These are phyloP conservation scores for Pelochelys cantorii DNA, from an alignment of 2,797 vertebrate species.

Conservation along the genomic window DNA sequence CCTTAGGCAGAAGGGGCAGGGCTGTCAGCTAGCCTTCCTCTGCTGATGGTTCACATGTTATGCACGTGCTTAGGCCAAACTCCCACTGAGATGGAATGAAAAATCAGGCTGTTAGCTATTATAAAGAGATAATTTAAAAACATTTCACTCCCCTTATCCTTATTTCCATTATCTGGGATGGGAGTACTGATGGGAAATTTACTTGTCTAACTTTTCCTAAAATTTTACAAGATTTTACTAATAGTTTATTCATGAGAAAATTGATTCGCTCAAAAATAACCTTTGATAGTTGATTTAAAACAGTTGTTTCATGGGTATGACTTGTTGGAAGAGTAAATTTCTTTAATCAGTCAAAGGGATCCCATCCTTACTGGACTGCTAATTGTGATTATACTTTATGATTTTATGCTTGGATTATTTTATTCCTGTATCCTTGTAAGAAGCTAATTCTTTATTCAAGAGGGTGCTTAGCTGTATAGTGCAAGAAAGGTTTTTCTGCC, in stretches of 20 bases:
- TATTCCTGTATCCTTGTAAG: background rate
- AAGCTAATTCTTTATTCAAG: background rate
- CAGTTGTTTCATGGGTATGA: background rate
- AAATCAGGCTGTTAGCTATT: background rate
- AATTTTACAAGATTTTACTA: background rate
- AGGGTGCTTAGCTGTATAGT: background rate
- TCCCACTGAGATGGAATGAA: background rate
- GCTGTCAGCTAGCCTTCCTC: no score
- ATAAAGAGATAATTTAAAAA: background rate
- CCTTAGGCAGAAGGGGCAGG: no score
- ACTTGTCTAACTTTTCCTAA: background rate
- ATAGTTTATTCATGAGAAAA: background rate
- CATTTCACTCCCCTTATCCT: background rate
- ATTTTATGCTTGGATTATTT: constrained; percentile 1
- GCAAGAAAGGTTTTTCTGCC: background rate
- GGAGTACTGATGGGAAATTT: background rate
- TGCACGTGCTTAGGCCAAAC: background rate
- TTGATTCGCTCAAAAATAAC: background rate
- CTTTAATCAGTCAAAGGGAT: constrained; percentile 14
- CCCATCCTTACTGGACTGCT: background rate
- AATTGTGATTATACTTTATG: constrained; percentile 14
- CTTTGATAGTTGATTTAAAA: constrained; percentile 9
- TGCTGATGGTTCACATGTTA: no score
- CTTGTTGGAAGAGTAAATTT: background rate
- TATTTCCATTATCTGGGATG: background rate